phyloP scores from a whole-genome alignment of 2,888 invertebrate species.

The Drepana falcataria region DNA sequence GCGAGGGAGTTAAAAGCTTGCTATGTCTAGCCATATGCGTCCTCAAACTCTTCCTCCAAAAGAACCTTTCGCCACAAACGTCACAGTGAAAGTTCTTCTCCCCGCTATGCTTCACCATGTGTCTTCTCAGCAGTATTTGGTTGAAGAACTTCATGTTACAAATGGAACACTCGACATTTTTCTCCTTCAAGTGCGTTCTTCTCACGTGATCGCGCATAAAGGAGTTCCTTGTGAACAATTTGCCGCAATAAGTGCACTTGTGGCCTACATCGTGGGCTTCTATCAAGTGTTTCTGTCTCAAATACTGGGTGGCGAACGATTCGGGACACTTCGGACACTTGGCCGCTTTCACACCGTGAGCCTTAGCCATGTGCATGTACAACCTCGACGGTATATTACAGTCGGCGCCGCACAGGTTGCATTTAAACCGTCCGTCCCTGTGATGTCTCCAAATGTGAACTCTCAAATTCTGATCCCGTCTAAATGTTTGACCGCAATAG shows the following conservation, averaged over 20 bases:
- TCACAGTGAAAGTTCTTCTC: slow-evolving; percentile 80
- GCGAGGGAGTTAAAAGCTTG: slow-evolving; percentile 36
- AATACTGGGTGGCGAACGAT: slow-evolving; percentile 71
- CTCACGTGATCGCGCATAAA: slow-evolving; percentile 65
- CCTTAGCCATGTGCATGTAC: slow-evolving; percentile 70
- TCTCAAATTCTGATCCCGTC: slow-evolving; percentile 63
- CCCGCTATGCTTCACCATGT: slow-evolving; percentile 71
- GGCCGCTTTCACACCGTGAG: slow-evolving; percentile 64
- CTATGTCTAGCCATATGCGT: slow-evolving; percentile 74
- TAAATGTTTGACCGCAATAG: slow-evolving; percentile 65
- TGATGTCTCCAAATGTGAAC: slow-evolving; percentile 71
- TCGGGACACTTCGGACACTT: slow-evolving; percentile 67
- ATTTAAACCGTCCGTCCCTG: slow-evolving; percentile 62
- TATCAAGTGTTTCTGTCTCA: slow-evolving; percentile 74
- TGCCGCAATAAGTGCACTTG: slow-evolving; percentile 64
- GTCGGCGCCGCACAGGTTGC: slow-evolving; percentile 57
- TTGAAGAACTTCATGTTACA: slow-evolving; percentile 71
- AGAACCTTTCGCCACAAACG: slow-evolving; percentile 79
- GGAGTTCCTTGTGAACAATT: slow-evolving; percentile 59
- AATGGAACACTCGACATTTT: slow-evolving; percentile 64
- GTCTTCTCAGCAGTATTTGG: slow-evolving; percentile 57
- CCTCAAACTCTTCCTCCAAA: slow-evolving; percentile 79
- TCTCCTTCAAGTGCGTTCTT: slow-evolving; percentile 66
- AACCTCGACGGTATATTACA: slow-evolving; percentile 68
- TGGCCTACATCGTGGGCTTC: slow-evolving; percentile 70